phyloP scores from a whole-genome alignment of 2,888 invertebrate species.

The Onthophagus sagittarius region DNA sequence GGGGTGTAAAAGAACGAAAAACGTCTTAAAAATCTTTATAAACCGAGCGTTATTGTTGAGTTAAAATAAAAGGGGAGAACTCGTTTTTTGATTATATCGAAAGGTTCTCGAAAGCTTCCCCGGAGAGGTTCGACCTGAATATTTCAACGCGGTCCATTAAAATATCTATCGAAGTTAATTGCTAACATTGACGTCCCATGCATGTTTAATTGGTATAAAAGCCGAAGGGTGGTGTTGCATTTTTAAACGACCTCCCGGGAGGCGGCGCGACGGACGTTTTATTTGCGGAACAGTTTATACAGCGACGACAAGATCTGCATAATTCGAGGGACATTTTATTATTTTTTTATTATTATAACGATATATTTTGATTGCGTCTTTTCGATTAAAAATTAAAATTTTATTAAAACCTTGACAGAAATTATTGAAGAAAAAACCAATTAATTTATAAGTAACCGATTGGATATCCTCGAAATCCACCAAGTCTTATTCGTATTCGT shows the following conservation, averaged over 20 bases:
- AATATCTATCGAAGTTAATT: constrained; percentile 38
- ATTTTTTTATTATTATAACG: background rate
- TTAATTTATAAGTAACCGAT: background rate
- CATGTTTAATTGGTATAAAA: constrained; percentile 45
- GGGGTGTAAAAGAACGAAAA: constrained; percentile 45
- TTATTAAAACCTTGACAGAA: background rate
- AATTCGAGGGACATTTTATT: constrained; percentile 4
- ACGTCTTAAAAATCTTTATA: constrained; percentile 45
- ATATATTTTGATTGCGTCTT: background rate
- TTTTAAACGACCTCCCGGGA: background rate
- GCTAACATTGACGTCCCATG: constrained; percentile 43
- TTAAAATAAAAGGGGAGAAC: no score
- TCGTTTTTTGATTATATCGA: no score
- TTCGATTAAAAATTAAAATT: background rate
- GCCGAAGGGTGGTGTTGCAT: constrained; percentile 27
- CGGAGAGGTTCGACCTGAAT: constrained; percentile 23
- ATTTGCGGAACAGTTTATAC: background rate
- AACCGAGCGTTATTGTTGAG: constrained; percentile 24
- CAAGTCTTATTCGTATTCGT: background rate
- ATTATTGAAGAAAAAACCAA: background rate
- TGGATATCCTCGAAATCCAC: background rate
- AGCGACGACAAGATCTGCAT: background rate
- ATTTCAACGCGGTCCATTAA: constrained; percentile 25
- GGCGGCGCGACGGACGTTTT: background rate
- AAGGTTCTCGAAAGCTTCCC: constrained; percentile 9